Evolutionary conservation across 2,888 invertebrate genomes (phyloP), one percentile per base, ranked within the genome.

Genomic region (Nemotelus pantherinus): DNA sequence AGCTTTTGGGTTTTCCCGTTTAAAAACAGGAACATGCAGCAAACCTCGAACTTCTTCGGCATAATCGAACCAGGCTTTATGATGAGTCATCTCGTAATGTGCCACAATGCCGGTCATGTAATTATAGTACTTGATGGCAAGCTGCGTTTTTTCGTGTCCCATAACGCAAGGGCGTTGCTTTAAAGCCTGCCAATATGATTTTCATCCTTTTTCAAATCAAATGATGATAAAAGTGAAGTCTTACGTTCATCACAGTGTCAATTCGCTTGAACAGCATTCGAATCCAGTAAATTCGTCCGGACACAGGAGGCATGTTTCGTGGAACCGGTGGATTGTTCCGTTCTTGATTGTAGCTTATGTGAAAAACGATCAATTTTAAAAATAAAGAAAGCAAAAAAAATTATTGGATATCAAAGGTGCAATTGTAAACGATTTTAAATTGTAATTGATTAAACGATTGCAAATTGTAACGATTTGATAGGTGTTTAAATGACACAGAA

Each of bases 231-330:
- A 25, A 25, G 25, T 25, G 25, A 25, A 25, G 25, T 76, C 86
- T 87, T 80, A 91, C 88, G 68, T 91, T 88, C 94, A 96, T 95
- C 0, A 95, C 94, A 41, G 88, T 88, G 82, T 93, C 91, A 76
- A 96, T 92, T 80, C 92, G 91, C 78, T 89, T 89, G 82, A 92
- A 92, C 78, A 95, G 90, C 82, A 94, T 93, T 78, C 95, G 88
- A 81, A 95, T 93, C 96, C 96, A 96, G 84, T 92, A 89, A 41
- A 96, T 91, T 83, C 95, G 90, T 3, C 95, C 96, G 25, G 93
- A 89, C 25, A 94, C 92, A 0, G 95, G 94, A 2, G 96, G 94
- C 88, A 93, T 90, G 83, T 94, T 93, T 77, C 93, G 88, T 0
- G 94, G 91, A 7, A 95, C 84, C 2, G 91, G 90, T 0, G 95